These are phyloP conservation scores for Eurosta solidaginis DNA, from an alignment of 1,140 invertebrate species.

Conservation along the genomic window DNA sequence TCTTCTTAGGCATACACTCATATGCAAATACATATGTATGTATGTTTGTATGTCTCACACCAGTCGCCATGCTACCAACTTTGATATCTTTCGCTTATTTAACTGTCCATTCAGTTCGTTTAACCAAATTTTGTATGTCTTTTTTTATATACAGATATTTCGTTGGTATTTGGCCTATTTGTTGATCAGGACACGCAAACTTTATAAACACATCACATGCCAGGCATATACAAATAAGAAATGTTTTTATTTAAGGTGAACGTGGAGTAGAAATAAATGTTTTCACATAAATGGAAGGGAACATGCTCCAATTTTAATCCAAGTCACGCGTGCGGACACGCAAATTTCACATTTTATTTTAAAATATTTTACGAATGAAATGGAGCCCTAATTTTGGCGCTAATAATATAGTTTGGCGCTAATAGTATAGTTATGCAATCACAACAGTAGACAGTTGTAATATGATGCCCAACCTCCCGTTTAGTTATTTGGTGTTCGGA, in stretches of 20 bases:
- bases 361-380: no score
- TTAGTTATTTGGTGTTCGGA: no score
- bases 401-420: background rate
- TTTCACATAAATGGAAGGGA: background rate
- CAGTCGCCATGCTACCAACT: background rate
- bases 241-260: no score
- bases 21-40: background rate
- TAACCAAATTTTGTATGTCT: constrained; percentile 17
- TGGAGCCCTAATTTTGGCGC: no score
- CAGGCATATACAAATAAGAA: background rate
- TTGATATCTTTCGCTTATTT: constrained; percentile 12
- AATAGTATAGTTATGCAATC: no score
- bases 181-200: constrained; percentile 5
- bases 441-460: no score
- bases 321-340: background rate
- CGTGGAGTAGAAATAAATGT: background rate
- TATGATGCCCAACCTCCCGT: no score
- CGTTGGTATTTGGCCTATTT: background rate
- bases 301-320: constrained; percentile 7
- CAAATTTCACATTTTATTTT: background rate
- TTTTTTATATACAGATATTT: background rate
- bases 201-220: background rate
- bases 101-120: background rate
- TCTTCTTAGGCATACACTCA: background rate
- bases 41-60: no score